A percentile compares a stretch with the other conserved stretches of the same genome.
These are phyloP conservation scores for Acleris holmiana DNA, from an alignment of 2,888 invertebrate species.

Conservation along the genomic window DNA sequence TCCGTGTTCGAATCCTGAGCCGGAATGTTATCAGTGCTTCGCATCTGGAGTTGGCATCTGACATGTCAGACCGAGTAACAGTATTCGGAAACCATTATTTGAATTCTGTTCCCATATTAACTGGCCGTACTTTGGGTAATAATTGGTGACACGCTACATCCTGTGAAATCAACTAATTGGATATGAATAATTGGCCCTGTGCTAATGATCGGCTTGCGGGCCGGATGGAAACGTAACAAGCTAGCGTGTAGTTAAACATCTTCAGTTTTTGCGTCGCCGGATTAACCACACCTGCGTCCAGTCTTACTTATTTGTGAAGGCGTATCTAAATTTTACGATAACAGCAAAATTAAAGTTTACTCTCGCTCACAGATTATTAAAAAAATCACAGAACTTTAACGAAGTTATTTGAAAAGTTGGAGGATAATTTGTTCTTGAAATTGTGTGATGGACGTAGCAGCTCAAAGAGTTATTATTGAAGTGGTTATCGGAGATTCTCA, in stretches of 20 bases:
- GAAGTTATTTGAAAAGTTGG: neutral
- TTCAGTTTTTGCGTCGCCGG: conserved; percentile 48
- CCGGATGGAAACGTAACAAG: conserved; percentile 52
- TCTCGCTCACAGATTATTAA: too few species aligned
- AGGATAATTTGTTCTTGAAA: neutral
- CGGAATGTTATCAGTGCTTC: conserved; percentile 80
- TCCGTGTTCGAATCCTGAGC: conserved; percentile 75
- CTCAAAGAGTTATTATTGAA: conserved; percentile 2
- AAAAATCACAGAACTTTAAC: too few species aligned
- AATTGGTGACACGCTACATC: conserved; percentile 46
- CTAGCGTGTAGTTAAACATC: conserved; percentile 50
- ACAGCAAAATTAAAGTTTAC: too few species aligned
- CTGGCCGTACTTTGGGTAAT: conserved; percentile 41
- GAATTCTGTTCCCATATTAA: conserved; percentile 55
- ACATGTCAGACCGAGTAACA: conserved; percentile 67
- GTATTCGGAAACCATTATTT: conserved; percentile 72
- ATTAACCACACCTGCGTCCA: conserved; percentile 43
- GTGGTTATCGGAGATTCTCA: conserved; percentile 34
- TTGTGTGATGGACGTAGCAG: neutral
- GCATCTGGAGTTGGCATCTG: conserved; percentile 71
- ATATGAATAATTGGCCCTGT: conserved; percentile 70
- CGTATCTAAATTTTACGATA: conserved; percentile 19
- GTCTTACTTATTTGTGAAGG: conserved; percentile 20
- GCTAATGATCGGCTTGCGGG: conserved; percentile 58
- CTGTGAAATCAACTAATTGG: conserved; percentile 72